phyloP scores from a whole-genome alignment of 2,888 invertebrate genomes.

The Caradrina clavipalpis region DNA sequence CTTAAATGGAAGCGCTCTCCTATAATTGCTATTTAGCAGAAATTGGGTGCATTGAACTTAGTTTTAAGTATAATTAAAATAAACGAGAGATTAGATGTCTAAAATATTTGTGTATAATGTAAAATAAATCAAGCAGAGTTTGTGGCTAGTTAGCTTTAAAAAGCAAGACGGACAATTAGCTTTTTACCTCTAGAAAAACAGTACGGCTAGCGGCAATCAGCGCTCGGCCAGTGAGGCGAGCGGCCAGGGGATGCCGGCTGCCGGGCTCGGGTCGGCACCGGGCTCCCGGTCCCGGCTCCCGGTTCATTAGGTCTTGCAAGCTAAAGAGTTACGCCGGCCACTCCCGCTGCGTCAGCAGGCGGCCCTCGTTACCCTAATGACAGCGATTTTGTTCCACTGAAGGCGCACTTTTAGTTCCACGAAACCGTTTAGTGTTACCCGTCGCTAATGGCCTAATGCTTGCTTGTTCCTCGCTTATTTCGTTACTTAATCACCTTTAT shows the following conservation, averaged over 20 bases:
- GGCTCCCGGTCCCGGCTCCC: constrained; percentile 68
- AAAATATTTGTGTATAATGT: not conserved
- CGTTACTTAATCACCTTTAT: constrained; percentile 77
- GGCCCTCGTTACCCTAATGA: constrained; percentile 89
- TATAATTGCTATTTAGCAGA: not conserved
- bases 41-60: not conserved
- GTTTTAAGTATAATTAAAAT: not conserved
- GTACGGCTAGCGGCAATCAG: constrained; percentile 74
- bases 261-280: constrained; percentile 65
- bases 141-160: constrained; percentile 36
- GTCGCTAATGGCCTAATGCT: constrained; percentile 85
- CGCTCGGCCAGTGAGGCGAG: constrained; percentile 64
- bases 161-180: constrained; percentile 63
- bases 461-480: constrained; percentile 81
- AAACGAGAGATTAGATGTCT: not conserved
- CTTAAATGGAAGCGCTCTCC: not conserved
- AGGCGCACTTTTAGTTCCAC: constrained; percentile 86
- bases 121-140: constrained; percentile 15
- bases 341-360: constrained; percentile 84
- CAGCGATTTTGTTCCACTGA: constrained; percentile 86
- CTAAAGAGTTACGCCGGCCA: constrained; percentile 83
- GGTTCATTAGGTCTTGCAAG: constrained; percentile 86
- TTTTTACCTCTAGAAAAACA: constrained; percentile 70
- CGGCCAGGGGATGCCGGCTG: constrained; percentile 79
- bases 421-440: constrained; percentile 85